Percentiles rank a stretch among this genome's conserved stretches.
phyloP scores from a whole-genome alignment of 2,113 vertebrate genomes.

The Scopus umbretta region DNA sequence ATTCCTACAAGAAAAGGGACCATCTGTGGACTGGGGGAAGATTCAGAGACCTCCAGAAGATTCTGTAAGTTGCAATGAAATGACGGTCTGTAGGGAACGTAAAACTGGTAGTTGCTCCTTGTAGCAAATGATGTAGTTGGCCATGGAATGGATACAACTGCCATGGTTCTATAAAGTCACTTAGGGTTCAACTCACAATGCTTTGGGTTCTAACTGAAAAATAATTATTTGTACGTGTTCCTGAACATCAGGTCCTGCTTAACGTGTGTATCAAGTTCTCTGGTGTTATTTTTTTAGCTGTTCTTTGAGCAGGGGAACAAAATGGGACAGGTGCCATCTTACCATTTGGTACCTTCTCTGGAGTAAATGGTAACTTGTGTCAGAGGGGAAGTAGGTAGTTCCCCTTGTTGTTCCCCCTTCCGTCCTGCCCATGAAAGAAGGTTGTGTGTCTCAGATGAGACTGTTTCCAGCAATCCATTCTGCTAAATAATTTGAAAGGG shows the following conservation, averaged over 20 bases:
- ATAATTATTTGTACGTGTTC: not conserved
- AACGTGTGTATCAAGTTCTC: not conserved
- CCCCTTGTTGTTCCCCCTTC: not conserved
- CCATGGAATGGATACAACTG: not conserved
- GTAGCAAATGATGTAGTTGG: not conserved
- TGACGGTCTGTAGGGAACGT: not conserved
- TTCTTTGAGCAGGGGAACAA: not conserved
- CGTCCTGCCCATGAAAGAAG: not conserved
- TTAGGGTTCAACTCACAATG: not conserved
- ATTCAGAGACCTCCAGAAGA: constrained; percentile 96
- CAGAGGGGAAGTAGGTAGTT: not conserved
- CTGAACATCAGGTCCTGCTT: not conserved
- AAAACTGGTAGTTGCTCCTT: not conserved
- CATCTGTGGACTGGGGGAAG: too few species aligned
- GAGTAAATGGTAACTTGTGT: not conserved
- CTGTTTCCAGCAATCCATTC: not conserved
- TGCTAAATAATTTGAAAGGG: not conserved
- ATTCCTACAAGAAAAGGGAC: too few species aligned
- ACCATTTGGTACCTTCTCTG: not conserved
- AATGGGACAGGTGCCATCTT: not conserved
- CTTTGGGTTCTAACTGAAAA: not conserved
- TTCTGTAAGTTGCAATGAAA: constrained; percentile 78
- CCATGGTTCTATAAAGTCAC: not conserved
- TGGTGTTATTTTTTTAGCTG: not conserved
- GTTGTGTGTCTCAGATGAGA: not conserved